Evolutionary conservation across 1,140 invertebrate species (phyloP).

Genomic region (Carposina sasakii): DNA sequence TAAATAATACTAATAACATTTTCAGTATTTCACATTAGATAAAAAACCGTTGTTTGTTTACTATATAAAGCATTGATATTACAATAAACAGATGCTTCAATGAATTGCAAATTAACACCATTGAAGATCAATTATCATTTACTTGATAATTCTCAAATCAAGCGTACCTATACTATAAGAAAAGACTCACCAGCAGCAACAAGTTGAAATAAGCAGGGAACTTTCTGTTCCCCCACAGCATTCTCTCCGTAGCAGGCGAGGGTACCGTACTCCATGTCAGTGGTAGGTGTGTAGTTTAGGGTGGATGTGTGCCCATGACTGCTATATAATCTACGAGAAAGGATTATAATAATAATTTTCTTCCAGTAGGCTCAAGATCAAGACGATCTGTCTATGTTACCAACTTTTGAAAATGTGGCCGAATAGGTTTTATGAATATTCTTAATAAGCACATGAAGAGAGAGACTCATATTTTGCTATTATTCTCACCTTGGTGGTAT

Average conservation of each 20-base stretch:
- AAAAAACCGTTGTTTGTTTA: too few species aligned
- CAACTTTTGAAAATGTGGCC: neutral
- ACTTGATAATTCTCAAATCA: too few species aligned
- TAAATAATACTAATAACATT: too few species aligned
- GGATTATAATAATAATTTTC: neutral
- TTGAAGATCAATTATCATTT: too few species aligned
- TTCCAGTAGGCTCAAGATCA: neutral
- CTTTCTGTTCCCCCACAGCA: slow-evolving; percentile 84
- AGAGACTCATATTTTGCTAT: neutral
- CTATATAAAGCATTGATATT: too few species aligned
- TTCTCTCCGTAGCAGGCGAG: slow-evolving; percentile 89
- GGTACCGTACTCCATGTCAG: slow-evolving; percentile 91
- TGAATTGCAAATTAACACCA: too few species aligned
- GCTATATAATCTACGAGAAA: slow-evolving; percentile 50
- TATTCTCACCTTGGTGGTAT: slow-evolving; percentile 74
- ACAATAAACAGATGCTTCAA: too few species aligned
- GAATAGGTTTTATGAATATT: too few species aligned
- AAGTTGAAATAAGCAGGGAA: slow-evolving; percentile 90
- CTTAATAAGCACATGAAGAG: neutral
- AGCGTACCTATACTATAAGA: too few species aligned
- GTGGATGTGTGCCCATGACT: slow-evolving; percentile 80
- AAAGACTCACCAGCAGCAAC: slow-evolving; percentile 78
- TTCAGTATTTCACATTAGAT: too few species aligned
- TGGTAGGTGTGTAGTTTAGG: slow-evolving; percentile 87
- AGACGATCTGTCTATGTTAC: neutral